Evolutionary conservation across 1,140 invertebrate genomes (phyloP).

Genomic region (Aphidius gifuensis): DNA sequence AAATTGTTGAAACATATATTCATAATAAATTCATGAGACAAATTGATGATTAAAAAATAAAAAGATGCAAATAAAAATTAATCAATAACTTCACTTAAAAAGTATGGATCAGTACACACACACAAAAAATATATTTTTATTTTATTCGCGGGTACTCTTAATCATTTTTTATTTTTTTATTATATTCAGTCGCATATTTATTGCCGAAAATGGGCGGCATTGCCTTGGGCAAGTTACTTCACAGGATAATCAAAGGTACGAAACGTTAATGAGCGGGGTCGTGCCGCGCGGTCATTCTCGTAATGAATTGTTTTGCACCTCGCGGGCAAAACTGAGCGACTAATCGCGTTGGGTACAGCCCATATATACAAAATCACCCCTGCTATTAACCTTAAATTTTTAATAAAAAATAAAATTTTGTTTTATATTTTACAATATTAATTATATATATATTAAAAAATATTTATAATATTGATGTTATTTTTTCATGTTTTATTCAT

Average conservation of each 20-base stretch:
- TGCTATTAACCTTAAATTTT: no score
- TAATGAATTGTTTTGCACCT: conserved; percentile 55
- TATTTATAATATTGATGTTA: no score
- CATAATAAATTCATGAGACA: no score
- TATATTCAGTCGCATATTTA: conserved; percentile 1
- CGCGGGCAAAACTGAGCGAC: conserved; percentile 33
- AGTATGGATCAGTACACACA: no score
- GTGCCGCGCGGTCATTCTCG: conserved; percentile 36
- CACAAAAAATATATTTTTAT: no score
- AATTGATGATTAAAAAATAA: neutral
- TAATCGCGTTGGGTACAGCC: no score
- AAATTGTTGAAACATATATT: no score
- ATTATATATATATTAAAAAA: no score
- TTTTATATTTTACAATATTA: no score
- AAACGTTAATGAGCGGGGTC: conserved; percentile 49
- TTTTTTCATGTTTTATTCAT: no score
- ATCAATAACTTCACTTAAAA: neutral
- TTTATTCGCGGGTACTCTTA: neutral
- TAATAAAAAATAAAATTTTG: no score
- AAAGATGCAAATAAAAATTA: conserved; percentile 1
- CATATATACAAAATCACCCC: no score
- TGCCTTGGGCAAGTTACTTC: conserved; percentile 27
- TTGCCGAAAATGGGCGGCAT: conserved; percentile 11
- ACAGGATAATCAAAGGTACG: conserved; percentile 40
- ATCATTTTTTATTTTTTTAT: conserved; percentile 5